These are phyloP conservation scores for Corythornis leucogaster DNA, from an alignment of 2,797 vertebrate genomes.

Conservation along the genomic window DNA sequence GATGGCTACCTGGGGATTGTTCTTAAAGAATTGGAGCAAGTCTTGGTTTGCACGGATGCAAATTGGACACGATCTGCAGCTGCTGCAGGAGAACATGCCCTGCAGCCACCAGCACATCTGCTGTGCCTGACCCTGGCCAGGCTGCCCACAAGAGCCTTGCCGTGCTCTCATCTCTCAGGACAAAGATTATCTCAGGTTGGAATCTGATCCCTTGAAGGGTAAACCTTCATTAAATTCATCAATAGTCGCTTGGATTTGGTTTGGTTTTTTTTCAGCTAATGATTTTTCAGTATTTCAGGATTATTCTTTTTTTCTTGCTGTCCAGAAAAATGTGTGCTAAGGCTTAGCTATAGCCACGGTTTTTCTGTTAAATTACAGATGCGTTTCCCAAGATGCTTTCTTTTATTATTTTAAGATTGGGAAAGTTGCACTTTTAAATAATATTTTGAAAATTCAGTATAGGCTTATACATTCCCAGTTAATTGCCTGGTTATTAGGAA, in stretches of 20 bases:
- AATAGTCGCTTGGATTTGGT: neutral
- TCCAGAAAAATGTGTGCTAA: neutral
- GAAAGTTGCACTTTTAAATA: neutral
- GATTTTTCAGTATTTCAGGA: neutral
- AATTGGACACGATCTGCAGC: neutral
- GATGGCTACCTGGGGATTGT: neutral
- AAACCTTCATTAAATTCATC: neutral
- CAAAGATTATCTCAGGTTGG: neutral
- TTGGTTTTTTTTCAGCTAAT: neutral
- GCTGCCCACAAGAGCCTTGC: neutral
- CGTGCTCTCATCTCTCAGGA: neutral
- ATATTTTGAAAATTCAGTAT: neutral
- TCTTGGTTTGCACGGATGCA: neutral
- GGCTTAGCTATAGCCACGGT: neutral
- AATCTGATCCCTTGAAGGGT: neutral
- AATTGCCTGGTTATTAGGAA: neutral
- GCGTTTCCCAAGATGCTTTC: rapidly evolving
- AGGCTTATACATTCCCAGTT: neutral
- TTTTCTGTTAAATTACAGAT: neutral
- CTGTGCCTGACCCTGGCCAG: rapidly evolving
- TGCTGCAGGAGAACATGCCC: neutral
- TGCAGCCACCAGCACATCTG: neutral
- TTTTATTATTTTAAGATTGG: neutral
- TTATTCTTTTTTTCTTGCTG: neutral
- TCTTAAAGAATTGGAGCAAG: neutral